phyloP scores from a whole-genome alignment of 2,888 invertebrate species.

The Agrochola circellaris region DNA sequence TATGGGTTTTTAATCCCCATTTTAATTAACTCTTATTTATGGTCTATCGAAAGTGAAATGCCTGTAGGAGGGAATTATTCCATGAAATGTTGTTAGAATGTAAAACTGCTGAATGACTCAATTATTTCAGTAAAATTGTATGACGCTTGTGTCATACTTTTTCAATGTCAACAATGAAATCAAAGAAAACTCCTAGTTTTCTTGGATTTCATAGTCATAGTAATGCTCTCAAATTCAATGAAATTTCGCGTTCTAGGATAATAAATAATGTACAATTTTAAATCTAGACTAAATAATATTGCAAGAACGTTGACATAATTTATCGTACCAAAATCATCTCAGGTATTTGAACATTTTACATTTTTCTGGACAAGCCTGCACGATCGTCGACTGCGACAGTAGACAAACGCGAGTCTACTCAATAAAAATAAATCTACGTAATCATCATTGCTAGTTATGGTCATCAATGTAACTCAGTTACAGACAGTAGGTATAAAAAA shows the following conservation, averaged over 20 bases:
- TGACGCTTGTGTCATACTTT: neutral
- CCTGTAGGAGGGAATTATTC: neutral
- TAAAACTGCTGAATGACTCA: constrained; percentile 6
- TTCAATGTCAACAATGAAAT: neutral
- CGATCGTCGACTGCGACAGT: neutral
- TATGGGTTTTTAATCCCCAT: no score
- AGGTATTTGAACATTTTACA: neutral
- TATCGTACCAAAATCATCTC: neutral
- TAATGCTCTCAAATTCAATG: neutral
- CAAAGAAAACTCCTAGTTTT: neutral
- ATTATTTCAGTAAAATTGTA: constrained; percentile 22
- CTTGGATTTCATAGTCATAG: no score
- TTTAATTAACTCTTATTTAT: constrained; percentile 8
- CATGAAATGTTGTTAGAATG: neutral
- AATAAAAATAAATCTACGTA: neutral
- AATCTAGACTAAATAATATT: neutral
- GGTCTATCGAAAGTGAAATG: neutral
- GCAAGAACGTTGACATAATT: neutral
- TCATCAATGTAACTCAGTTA: neutral
- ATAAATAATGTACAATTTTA: neutral
- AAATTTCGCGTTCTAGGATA: neutral
- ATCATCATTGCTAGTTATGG: neutral
- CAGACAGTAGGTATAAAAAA: no score
- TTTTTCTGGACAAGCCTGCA: neutral
- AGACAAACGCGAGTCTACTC: neutral